Conservation (phyloP, 2,797 vertebrate species). For the Scleropages formosus region DNA sequence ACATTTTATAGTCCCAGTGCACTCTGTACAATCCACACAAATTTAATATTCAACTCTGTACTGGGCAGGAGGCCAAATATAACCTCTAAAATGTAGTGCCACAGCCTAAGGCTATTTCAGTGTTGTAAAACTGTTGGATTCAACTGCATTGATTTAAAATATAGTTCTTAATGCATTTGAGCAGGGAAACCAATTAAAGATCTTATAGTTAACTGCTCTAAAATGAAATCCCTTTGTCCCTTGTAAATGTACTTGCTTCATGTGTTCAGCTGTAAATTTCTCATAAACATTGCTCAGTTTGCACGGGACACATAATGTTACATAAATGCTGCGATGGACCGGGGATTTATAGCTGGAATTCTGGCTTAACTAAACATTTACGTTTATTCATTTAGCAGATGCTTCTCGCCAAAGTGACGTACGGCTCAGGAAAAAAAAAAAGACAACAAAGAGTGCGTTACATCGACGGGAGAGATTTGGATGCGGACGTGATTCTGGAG, state of each 20-base stretch:
- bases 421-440: no score
- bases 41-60: background rate
- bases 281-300: no score
- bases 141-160: background rate
- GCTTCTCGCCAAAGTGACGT: no score
- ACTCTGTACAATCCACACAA: background rate
- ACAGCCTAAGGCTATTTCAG: background rate
- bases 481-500: no score
- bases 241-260: background rate
- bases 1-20: background rate
- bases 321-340: no score
- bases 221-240: slow-evolving; percentile 13
- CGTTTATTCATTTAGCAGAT: no score
- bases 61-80: background rate
- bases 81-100: background rate
- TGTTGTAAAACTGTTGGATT: background rate
- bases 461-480: no score
- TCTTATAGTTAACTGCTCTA: background rate
- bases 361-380: no score
- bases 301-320: no score
- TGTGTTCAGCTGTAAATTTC: no score
- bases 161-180: background rate
- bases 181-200: background rate
- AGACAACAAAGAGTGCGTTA: no score
- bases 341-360: no score